Percentiles rank a stretch among this genome's conserved stretches.
Evolutionary conservation across 2,888 invertebrate genomes (phyloP).

Genomic region (Spodoptera littoralis): DNA sequence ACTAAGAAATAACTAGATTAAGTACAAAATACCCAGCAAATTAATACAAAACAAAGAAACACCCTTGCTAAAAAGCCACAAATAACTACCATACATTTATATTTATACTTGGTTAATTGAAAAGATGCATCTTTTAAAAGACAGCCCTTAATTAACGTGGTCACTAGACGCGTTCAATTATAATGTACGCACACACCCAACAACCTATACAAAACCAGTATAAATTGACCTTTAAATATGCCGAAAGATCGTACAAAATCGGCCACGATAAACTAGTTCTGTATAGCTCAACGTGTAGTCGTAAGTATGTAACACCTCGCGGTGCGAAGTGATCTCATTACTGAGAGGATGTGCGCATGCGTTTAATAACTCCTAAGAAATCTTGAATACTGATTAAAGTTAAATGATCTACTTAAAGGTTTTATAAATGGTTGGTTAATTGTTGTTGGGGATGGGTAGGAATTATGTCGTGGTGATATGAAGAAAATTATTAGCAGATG

Average conservation of each 20-base stretch:
- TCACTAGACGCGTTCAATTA: conserved; percentile 44
- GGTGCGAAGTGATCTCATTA: conserved; percentile 53
- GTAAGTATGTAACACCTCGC: conserved; percentile 18
- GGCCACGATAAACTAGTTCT: too few species aligned
- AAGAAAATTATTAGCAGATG: too few species aligned
- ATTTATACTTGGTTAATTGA: conserved; percentile 45
- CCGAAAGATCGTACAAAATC: too few species aligned
- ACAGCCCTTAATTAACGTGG: conserved; percentile 48
- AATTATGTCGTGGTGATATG: too few species aligned
- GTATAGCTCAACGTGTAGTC: too few species aligned
- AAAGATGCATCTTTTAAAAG: conserved; percentile 54
- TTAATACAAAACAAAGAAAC: too few species aligned
- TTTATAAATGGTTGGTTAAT: too few species aligned
- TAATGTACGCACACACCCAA: conserved; percentile 12
- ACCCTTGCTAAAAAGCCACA: conserved; percentile 1
- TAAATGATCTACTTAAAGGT: conserved; percentile 28
- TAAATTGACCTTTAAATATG: too few species aligned
- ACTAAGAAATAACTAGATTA: too few species aligned
- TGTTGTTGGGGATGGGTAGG: too few species aligned
- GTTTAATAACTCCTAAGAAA: conserved; percentile 46
- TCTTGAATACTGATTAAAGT: conserved; percentile 41
- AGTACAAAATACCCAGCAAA: too few species aligned
- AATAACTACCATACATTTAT: conserved; percentile 4
- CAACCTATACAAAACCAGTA: too few species aligned
- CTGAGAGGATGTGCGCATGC: conserved; percentile 44